Evolutionary conservation across 2,888 invertebrate species (phyloP), one percentile per base, ranked within the genome.

Genomic region (Orchesellides sinensis): DNA sequence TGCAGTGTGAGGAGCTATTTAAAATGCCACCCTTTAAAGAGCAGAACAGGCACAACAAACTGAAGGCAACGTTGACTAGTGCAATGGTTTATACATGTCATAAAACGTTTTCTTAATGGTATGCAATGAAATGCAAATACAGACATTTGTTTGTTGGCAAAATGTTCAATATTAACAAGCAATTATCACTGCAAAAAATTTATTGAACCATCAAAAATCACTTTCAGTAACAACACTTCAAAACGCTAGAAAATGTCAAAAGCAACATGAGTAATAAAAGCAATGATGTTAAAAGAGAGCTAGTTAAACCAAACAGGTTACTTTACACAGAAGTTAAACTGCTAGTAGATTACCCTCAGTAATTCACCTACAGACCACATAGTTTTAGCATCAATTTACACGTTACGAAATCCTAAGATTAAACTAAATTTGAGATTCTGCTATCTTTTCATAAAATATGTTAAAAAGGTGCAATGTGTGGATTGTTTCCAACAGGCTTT

Each of bases 1-100:
- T 54, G 10, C 47, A 49, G 47, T 52, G 21, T 79, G 47, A 49
- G 61, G 68, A 63, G 40, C 69, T n/a, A 59, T 54, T 80, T 74
- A 25, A 56, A 69, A 80, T 84, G 83, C 70, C 70, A 83, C 80
- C 80, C 74, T 69, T 83, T 45, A 81, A 78, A 61, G 73, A 78
- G 77, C 84, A 84, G 84, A 84, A 84, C 84, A 84, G 84, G 84
- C 84, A 84, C 84, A 75, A 68, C n/a, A n/a, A 68, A 19, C 49
- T 19, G 47, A 12, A 70, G 23, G 63, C 35, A 40, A 52, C 52
- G 14, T 52, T n/a, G 10, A 17, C 8, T 61, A 61, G 19, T 12
- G 10, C n/a, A 54, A 27, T 29, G 40, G 27, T 56, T 27, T 23
- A 27, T 70, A 35, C 21, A 25, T 32, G 63, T 63, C 21, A 54